Base-by-base conservation (phyloP, 2,113 vertebrate species). In the Gavia stellata region DNA sequence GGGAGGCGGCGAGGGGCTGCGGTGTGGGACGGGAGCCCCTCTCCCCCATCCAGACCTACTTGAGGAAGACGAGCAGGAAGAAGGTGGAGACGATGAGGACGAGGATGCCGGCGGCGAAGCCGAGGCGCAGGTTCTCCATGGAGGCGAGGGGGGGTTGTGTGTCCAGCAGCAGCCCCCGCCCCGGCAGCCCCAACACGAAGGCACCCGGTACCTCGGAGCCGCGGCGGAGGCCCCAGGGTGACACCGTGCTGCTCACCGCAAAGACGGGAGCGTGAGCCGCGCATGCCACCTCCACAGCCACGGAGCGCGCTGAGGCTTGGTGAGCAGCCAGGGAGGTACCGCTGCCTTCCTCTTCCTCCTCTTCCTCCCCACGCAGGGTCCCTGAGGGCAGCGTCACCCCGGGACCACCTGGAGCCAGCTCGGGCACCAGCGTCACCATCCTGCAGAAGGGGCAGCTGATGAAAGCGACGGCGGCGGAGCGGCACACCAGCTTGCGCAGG, bases 61-160 rank as follows among this genome's bases (percentile, higher is more conserved):
- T 97, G 80, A 97, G 96, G 93, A 97, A 97, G 56, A 97, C 87
- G 19, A 98, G 93, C 28, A 97, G 67, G 61, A 97, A 97, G 92
- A 98, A 97, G 56, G 97, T 86, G 25, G 93, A 97, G 65, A 97
- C 86, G 29, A 97, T 97, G 75, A 96, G 95, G 49, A 98, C 3
- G 58, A 98, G 94, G 70, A 98, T 95, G 79, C 95, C 93, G 38
- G 96, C 88, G 4, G 97, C 97, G 12, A 98, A 96, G 91, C 96
- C 96, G 2, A 98, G 96, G 47, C 97, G 96, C 56, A 98, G 81
- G 67, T 96, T 97, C 93, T 97, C 97, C 80, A 97, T 73, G 18
- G 97, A 97, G 49, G 96, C 44, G 10, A 74, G 49, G 14, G 94
- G 94, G 3, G 90, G 68, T 67, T 96, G 96, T 3, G 93, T 34